Percentiles rank a stretch among this genome's conserved stretches.
Conservation (phyloP, 2,797 vertebrate genomes). For the Typhlichthys subterraneus region DNA sequence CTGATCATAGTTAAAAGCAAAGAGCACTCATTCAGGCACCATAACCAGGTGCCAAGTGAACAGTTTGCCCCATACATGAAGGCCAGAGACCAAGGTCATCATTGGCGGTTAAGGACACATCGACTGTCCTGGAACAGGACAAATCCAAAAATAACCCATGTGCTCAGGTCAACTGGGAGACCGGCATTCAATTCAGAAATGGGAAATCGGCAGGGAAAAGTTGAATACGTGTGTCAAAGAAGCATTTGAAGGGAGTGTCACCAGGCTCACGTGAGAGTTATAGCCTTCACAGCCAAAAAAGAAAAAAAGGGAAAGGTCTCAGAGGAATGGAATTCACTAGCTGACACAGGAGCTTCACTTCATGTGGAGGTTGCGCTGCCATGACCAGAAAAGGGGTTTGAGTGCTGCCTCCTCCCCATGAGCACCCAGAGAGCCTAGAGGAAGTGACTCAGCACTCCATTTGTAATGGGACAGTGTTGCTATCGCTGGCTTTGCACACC, state of each 20-base stretch:
- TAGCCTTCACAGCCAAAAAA: constrained; percentile 26
- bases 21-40: neutral
- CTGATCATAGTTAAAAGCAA: neutral
- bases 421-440: neutral
- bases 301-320: constrained; percentile 10
- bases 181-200: too few species aligned
- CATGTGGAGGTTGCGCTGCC: constrained; percentile 17
- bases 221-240: too few species aligned
- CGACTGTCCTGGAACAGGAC: too few species aligned
- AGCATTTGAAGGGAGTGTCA: neutral
- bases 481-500: neutral
- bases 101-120: too few species aligned
- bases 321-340: constrained; percentile 21
- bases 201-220: too few species aligned
- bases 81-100: constrained; percentile 9
- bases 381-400: constrained; percentile 73
- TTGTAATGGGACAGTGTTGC: constrained; percentile 18
- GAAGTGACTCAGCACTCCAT: constrained; percentile 35
- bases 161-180: too few species aligned
- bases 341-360: constrained; percentile 27
- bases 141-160: too few species aligned
- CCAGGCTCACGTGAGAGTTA: constrained; percentile 11
- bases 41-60: constrained; percentile 29
- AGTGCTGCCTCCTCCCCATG: constrained; percentile 7
- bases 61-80: constrained; percentile 21